phyloP scores from a whole-genome alignment of 2,888 invertebrate genomes.

The Euclidia mi region DNA sequence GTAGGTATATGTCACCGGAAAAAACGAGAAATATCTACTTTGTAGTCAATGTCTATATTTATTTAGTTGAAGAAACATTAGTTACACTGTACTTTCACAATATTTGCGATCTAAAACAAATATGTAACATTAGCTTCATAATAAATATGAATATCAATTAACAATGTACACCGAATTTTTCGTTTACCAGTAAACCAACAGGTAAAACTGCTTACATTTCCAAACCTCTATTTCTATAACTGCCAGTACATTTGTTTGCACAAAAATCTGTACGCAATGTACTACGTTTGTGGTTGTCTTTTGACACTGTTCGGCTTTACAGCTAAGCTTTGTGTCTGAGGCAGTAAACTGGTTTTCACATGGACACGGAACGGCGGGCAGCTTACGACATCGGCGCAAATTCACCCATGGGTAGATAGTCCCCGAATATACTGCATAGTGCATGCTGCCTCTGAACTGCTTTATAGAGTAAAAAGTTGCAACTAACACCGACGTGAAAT shows the following conservation, averaged over 20 bases:
- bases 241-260: neutral
- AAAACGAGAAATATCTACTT: too few species aligned
- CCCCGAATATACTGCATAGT: too few species aligned
- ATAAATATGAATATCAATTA: too few species aligned
- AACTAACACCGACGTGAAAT: neutral
- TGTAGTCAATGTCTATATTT: too few species aligned
- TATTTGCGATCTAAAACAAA: too few species aligned
- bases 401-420: conserved; percentile 60
- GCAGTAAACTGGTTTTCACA: conserved; percentile 61
- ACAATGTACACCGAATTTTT: neutral
- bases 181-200: neutral
- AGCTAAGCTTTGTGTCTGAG: conserved; percentile 61
- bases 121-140: too few species aligned
- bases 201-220: neutral
- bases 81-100: too few species aligned
- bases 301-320: conserved; percentile 50
- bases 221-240: neutral
- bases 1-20: too few species aligned
- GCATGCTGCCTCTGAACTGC: conserved; percentile 16
- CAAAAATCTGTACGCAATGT: conserved; percentile 21
- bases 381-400: conserved; percentile 68
- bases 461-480: conserved; percentile 23
- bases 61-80: too few species aligned
- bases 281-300: conserved; percentile 44
- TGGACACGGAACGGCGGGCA: conserved; percentile 40